phyloP scores from a whole-genome alignment of 2,113 vertebrate species.

The Mastomys natalensis region DNA sequence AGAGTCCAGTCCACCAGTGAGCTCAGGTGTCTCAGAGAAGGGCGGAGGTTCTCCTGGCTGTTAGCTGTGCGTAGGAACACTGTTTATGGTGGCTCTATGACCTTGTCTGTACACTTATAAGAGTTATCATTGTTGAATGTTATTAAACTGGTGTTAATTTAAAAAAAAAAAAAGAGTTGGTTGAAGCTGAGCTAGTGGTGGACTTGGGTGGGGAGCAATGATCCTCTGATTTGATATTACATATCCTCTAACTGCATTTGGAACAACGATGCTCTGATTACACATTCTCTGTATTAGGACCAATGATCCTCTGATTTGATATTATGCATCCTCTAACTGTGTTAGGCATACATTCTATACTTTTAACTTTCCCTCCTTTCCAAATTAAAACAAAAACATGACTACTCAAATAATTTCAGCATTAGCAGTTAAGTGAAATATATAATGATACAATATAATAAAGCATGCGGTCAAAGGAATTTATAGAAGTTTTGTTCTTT shows the following conservation, averaged over 20 bases:
- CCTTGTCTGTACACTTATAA: neutral
- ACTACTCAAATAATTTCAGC: constrained; percentile 43
- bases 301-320: neutral
- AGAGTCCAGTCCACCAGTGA: neutral
- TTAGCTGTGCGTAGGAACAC: neutral
- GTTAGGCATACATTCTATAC: neutral
- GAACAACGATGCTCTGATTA: no score
- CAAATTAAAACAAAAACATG: neutral
- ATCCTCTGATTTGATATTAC: neutral
- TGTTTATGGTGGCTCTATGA: neutral
- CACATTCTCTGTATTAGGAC: no score
- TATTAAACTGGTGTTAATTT: neutral
- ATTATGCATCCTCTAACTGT: no score
- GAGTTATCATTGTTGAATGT: neutral
- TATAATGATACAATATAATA: neutral
- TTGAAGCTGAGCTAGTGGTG: neutral
- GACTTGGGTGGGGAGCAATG: neutral
- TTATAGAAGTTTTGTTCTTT: neutral
- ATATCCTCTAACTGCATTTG: no score
- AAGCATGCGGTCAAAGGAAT: neutral
- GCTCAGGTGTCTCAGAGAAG: neutral
- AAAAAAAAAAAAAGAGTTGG: neutral
- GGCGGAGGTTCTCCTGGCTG: neutral
- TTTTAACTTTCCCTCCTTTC: neutral
- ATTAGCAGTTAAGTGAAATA: constrained; percentile 35